Base-by-base conservation (phyloP, 2,888 invertebrate species). In the Epiblema foenella region DNA sequence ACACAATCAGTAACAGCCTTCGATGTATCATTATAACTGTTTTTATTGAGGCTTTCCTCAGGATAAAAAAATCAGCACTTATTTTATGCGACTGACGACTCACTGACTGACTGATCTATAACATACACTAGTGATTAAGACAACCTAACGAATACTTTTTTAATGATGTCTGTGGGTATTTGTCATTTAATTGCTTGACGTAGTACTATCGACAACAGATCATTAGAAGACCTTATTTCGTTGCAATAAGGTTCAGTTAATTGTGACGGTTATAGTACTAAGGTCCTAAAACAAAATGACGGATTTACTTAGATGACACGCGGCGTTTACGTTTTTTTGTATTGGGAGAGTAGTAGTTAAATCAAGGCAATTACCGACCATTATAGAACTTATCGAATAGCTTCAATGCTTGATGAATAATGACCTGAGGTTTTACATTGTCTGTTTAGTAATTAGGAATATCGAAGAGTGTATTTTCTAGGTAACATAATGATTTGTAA, bases 121-220 rank as follows among this genome's bases (percentile, higher is more conserved):
- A 46, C 56, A 56, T 37, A 33, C 29, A 11, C n/a, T 68, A 56
- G 46, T 66, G 52, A 51, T 46, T 57, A 57, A 33, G 17, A 63
- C 39, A 17, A 59, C 39, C 11, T 52, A 70, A 76, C 76, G 78
- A 80, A 84, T 85, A 78, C 79, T 76, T 75, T 68, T 77, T 76
- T 86, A 84, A 88, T 87, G 82, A 81, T 76, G 75, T 75, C 80
- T 79, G 78, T 78, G 78, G 81, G 82, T 83, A 86, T 83, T 87
- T 82, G 80, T 74, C 79, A 77, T 77, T 65, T 88, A 87, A 88
- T 88, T 84, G 78, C 75, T 63, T 77, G 80, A 80, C 78, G 78
- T 64, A 64, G 49, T 15, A 18, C 18, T 24, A 24, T n/a, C n/a
- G n/a, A n/a, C n/a, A n/a, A n/a, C n/a, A n/a, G n/a, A n/a, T n/a